Percentiles rank a stretch among this genome's conserved stretches.
Evolutionary conservation across 2,888 invertebrate genomes (phyloP).

Genomic region (Tetropium fuscum): DNA sequence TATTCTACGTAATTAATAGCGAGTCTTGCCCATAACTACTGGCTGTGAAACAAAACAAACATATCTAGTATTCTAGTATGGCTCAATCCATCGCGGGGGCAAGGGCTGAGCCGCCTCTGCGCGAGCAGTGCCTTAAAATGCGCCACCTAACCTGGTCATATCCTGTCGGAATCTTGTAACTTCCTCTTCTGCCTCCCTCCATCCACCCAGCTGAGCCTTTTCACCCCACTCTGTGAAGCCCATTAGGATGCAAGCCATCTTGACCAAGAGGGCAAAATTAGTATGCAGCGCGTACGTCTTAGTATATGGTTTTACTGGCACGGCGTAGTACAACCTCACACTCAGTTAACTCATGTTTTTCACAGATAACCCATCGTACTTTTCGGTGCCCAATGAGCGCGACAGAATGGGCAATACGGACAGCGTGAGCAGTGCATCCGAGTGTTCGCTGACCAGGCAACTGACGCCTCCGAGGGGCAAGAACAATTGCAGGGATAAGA

Average conservation of each 20-base stretch:
- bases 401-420: constrained; percentile 44
- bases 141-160: constrained; percentile 38
- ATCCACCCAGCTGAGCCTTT: constrained; percentile 23
- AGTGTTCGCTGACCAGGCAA: constrained; percentile 52
- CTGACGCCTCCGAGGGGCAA: constrained; percentile 54
- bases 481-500: constrained; percentile 31
- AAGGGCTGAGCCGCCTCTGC: background rate
- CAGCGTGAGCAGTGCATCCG: constrained; percentile 49
- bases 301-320: constrained; percentile 24
- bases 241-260: constrained; percentile 25
- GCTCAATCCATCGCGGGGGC: too few relatives aligned
- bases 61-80: too few relatives aligned
- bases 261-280: constrained; percentile 37
- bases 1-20: too few relatives aligned
- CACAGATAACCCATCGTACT: constrained; percentile 84
- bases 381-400: constrained; percentile 70
- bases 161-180: constrained; percentile 50
- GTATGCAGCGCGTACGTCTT: constrained; percentile 44
- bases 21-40: too few relatives aligned
- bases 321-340: constrained; percentile 6
- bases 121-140: constrained; percentile 38
- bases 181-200: constrained; percentile 41
- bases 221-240: constrained; percentile 25
- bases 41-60: too few relatives aligned
- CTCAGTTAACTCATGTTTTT: constrained; percentile 30